These are phyloP conservation scores for Machimus rusticus DNA, from an alignment of 2,888 invertebrate species.

Conservation along the genomic window DNA sequence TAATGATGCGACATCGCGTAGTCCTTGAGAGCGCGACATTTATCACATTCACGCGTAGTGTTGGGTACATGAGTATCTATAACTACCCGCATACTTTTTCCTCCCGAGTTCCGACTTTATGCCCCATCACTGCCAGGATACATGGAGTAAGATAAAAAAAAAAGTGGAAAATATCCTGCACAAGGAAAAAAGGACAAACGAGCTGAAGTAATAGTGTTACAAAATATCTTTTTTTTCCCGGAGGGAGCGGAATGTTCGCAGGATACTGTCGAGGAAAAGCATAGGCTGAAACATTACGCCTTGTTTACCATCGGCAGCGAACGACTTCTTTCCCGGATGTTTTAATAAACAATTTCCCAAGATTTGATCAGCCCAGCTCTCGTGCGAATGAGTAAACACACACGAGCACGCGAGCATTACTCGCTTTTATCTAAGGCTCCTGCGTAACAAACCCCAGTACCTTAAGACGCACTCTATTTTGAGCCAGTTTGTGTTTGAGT, in stretches of 20 bases:
- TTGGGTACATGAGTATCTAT: background rate
- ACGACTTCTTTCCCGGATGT: background rate
- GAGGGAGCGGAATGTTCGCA: background rate
- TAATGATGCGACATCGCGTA: slow-evolving; percentile 33
- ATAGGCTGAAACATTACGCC: background rate
- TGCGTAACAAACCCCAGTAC: background rate
- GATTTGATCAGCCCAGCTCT: background rate
- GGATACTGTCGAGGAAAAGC: background rate
- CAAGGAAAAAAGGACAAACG: slow-evolving; percentile 24
- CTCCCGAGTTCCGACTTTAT: background rate
- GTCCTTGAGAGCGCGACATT: slow-evolving; percentile 20
- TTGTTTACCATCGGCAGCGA: background rate
- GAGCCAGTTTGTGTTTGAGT: background rate
- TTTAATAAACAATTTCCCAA: background rate
- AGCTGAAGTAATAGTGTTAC: background rate
- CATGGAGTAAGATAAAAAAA: background rate
- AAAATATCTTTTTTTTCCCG: background rate
- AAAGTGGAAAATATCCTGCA: background rate
- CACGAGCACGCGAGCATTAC: background rate
- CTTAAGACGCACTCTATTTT: background rate
- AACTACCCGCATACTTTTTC: slow-evolving; percentile 7
- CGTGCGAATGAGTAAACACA: background rate
- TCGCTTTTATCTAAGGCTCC: background rate
- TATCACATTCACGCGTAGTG: slow-evolving; percentile 17
- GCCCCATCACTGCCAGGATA: background rate